Evolutionary conservation across 2,113 vertebrate species (phyloP), one percentile per base, ranked within the genome.

Genomic region (Hippoglossus stenolepis): DNA sequence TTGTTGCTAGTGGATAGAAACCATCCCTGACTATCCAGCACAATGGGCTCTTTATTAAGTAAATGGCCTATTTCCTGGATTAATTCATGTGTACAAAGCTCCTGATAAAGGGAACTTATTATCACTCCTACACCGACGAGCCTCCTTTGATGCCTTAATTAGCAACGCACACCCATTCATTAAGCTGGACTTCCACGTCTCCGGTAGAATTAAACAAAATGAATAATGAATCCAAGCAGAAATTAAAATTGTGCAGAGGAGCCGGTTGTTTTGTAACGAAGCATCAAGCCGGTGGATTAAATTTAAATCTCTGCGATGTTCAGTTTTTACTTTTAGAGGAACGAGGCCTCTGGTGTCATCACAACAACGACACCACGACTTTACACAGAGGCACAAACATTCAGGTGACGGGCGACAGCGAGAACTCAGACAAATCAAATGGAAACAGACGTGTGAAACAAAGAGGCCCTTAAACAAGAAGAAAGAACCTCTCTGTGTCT

Each of bases 71-170:
- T 87, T 85, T 77, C 72, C 1, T 21, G 68, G 77, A 81, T 86
- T n/a, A 83, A 76, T 85, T 85, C 53, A 68, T 26, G 62, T 23
- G 24, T 67, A 62, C 65, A 82, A 80, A 84, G 85, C 86, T 76
- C 65, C 74, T 65, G 68, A 87, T 86, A 82, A 83, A 74, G 38
- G 20, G 26, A 72, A 85, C 38, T 68, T 79, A 82, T 85, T 73
- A 87, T 61, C 59, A 73, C 24, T 65, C 47, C 69, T 70, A 67
- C 80, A 63, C 62, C 65, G 67, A 79, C 71, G 43, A 53, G 20
- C 56, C 21, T 14, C 31, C 13, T 81, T 83, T 86, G 82, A 73
- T 65, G 51, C 28, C 73, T 88, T 87, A 73, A 91, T 89, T 84
- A 86, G 77, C 57, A 65, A 70, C 0, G 10, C 67, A 79, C 40